Evolutionary conservation across 1,140 invertebrate species (phyloP).

Genomic region (Panonychus citri): DNA sequence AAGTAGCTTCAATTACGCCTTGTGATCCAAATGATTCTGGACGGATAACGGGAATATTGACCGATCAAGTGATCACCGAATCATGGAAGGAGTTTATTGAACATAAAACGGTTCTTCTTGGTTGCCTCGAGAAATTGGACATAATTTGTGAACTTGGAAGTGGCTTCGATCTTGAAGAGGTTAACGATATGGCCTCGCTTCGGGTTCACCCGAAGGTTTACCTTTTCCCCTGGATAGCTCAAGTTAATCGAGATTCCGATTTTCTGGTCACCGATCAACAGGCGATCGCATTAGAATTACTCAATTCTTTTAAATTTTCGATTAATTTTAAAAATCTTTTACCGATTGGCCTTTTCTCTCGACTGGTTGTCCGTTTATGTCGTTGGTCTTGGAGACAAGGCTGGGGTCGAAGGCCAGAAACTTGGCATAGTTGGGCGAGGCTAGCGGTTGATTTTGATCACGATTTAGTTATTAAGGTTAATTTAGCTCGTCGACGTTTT

Average conservation of each 20-base stretch:
- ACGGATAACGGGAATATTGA: background rate
- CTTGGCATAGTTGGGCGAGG: conserved; percentile 4
- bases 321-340: conserved; percentile 8
- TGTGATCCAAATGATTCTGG: background rate
- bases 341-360: conserved; percentile 13
- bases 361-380: conserved; percentile 10
- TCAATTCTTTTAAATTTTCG: conserved; percentile 5
- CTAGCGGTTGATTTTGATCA: conserved; percentile 16
- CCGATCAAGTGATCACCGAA: conserved; percentile 4
- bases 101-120: conserved; percentile 12
- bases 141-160: conserved; percentile 12
- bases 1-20: background rate
- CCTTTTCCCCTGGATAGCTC: conserved; percentile 11
- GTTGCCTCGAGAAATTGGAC: conserved; percentile 14
- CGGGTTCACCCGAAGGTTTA: conserved; percentile 6
- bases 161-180: conserved; percentile 4
- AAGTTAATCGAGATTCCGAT: background rate
- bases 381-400: conserved; percentile 13
- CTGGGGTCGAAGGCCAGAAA: conserved; percentile 11
- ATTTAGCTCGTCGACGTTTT: background rate
- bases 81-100: conserved; percentile 12
- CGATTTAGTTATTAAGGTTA: conserved; percentile 10
- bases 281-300: background rate
- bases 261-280: background rate
- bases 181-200: conserved; percentile 2